Evolutionary conservation across 2,797 vertebrate species (phyloP), one percentile per base, ranked within the genome.

Genomic region (Periophthalmus magnuspinnatus): DNA sequence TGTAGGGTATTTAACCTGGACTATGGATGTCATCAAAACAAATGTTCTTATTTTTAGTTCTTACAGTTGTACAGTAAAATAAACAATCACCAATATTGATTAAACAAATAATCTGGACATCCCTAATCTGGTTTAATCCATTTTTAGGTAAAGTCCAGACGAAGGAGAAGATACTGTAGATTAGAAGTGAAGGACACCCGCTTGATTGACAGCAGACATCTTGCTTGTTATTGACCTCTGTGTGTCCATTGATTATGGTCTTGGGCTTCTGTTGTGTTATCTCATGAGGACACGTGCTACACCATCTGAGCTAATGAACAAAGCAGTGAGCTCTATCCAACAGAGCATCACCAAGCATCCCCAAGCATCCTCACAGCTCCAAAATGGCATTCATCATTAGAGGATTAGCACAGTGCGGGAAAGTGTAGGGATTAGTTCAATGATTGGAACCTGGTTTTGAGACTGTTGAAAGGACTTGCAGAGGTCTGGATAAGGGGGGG

Each of bases 201-300:
- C 19, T n/a, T 70, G 84, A 85, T 60, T 75, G 82, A 85, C 85
- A 85, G 84, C 72, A 83, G 85, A 83, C 86, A 77, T 78, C 58
- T 63, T 1, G 70, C 72, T 69, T 21, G 38, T 84, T 71, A 74
- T 63, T 86, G 75, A 83, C 76, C 77, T 77, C 76, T 77, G 66
- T 70, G 60, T 63, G 54, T 68, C 48, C 72, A 88, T 82, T 81
- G 88, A 90, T 86, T 83, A 14, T 45, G 61, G 73, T 48, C 71
- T 81, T 70, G 38, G 76, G 75, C 72, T 10, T 59, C 73, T 76
- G 75, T 80, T 69, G 65, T 82, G 78, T 89, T 89, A 88, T 90
- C 89, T 88, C 47, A 16, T 50, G 58, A 72, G 52, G 52, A 69
- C 84, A 85, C 22, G 69, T 82, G 80, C 81, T 71, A 73, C 77